Percentiles rank a stretch among this genome's conserved stretches.
These are phyloP conservation scores for Trichomycterus rosablanca DNA, from an alignment of 2,113 vertebrate species.

Conservation along the genomic window DNA sequence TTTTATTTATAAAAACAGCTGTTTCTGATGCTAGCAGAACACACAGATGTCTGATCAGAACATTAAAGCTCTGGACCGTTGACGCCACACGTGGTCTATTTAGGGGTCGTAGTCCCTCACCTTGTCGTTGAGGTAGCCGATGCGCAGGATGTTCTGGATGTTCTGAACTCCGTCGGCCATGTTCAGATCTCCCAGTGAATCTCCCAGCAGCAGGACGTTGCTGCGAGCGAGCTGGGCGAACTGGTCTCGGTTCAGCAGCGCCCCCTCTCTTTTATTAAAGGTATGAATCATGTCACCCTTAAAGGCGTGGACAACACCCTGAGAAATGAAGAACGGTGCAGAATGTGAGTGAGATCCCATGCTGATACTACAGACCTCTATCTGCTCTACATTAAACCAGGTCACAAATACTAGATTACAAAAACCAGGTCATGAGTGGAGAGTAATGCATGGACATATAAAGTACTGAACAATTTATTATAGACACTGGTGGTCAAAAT, in stretches of 20 bases:
- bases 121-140: slow-evolving; percentile 94
- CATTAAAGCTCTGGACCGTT: too few species aligned
- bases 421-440: too few species aligned
- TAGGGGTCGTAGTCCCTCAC: slow-evolving; percentile 51
- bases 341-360: background rate
- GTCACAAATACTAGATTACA: too few species aligned
- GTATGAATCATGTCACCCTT: slow-evolving; percentile 88
- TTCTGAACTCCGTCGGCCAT: slow-evolving; percentile 87
- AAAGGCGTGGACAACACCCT: slow-evolving; percentile 81
- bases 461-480: too few species aligned
- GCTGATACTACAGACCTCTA: too few species aligned
- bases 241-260: slow-evolving; percentile 73
- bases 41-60: too few species aligned
- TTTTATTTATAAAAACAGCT: too few species aligned
- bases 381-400: too few species aligned
- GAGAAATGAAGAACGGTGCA: background rate
- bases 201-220: slow-evolving; percentile 86
- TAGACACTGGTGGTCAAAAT: too few species aligned
- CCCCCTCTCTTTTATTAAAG: slow-evolving; percentile 85
- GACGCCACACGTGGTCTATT: background rate
- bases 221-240: slow-evolving; percentile 77
- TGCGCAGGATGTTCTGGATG: slow-evolving; percentile 83
- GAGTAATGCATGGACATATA: too few species aligned
- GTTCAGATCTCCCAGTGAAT: slow-evolving; percentile 89
- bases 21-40: too few species aligned